Percentiles rank a stretch among this genome's conserved stretches.
Conservation (phyloP, 1,140 invertebrate species). For the Hypsibius dujardini region DNA sequence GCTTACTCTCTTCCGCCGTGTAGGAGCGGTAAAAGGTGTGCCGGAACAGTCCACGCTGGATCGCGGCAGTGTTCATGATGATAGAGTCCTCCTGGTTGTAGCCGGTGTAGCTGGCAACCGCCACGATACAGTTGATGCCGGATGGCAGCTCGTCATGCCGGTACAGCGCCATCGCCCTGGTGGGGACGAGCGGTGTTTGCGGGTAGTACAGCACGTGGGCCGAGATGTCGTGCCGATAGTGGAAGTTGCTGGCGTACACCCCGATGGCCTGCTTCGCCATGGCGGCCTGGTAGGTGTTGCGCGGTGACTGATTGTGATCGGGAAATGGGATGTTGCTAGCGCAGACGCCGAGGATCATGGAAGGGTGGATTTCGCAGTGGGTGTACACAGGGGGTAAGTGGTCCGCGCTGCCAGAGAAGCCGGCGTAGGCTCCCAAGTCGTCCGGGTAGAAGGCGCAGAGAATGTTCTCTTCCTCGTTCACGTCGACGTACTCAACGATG, state of each 20-base stretch:
- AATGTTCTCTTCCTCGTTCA: slow-evolving; percentile 6
- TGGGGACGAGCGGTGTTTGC: not conserved
- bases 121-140: slow-evolving; percentile 16
- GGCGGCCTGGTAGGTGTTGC: slow-evolving; percentile 70
- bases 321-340: not conserved
- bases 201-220: not conserved
- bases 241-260: slow-evolving; percentile 5
- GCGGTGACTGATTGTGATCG: slow-evolving; percentile 45
- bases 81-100: slow-evolving; percentile 17
- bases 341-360: slow-evolving; percentile 12
- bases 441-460: not conserved
- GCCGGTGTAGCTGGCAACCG: slow-evolving; percentile 9
- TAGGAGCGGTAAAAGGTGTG: slow-evolving; percentile 2
- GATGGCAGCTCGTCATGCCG: not conserved
- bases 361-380: slow-evolving; percentile 14
- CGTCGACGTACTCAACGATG: slow-evolving; percentile 5
- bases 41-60: slow-evolving; percentile 1
- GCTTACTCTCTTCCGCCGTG: not conserved
- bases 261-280: slow-evolving; percentile 17
- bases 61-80: not conserved
- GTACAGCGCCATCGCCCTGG: not conserved
- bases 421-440: not conserved
- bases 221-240: not conserved
- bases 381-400: too few relatives aligned
- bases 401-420: not conserved